Conservation (phyloP, 2,113 vertebrate species). For the Trinectes maculatus region DNA sequence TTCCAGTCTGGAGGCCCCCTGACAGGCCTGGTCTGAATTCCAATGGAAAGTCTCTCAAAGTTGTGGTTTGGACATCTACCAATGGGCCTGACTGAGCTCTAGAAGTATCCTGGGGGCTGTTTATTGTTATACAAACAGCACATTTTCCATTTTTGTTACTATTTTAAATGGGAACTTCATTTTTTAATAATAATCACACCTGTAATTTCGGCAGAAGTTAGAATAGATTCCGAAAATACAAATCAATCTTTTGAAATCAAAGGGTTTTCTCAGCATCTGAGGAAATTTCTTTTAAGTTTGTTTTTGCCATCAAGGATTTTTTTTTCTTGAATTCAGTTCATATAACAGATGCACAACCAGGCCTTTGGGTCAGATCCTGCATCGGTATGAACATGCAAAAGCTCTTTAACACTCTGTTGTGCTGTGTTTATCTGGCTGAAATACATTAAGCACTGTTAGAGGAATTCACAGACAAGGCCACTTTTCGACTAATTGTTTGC, state of each 20-base stretch:
- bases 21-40: slow-evolving; percentile 63
- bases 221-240: neutral
- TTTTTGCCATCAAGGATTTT: slow-evolving; percentile 42
- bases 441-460: slow-evolving; percentile 33
- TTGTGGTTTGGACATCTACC: slow-evolving; percentile 67
- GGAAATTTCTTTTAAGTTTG: slow-evolving; percentile 12
- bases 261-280: neutral
- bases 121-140: slow-evolving; percentile 50
- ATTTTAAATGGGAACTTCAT: slow-evolving; percentile 25
- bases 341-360: slow-evolving; percentile 25
- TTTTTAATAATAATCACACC: neutral
- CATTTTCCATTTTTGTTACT: slow-evolving; percentile 15
- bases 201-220: neutral
- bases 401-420: slow-evolving; percentile 17
- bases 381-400: slow-evolving; percentile 28
- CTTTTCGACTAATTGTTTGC: slow-evolving; percentile 30
- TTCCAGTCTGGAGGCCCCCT: slow-evolving; percentile 48
- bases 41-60: slow-evolving; percentile 55
- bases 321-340: slow-evolving; percentile 19
- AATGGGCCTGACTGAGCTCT: slow-evolving; percentile 36
- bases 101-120: slow-evolving; percentile 27
- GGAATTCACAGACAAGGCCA: slow-evolving; percentile 26
- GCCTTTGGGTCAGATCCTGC: neutral
- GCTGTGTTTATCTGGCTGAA: slow-evolving; percentile 54
- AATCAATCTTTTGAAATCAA: slow-evolving; percentile 20